phyloP scores from a whole-genome alignment of 2,113 vertebrate genomes.

The Petrocephalus microphthalmus region DNA sequence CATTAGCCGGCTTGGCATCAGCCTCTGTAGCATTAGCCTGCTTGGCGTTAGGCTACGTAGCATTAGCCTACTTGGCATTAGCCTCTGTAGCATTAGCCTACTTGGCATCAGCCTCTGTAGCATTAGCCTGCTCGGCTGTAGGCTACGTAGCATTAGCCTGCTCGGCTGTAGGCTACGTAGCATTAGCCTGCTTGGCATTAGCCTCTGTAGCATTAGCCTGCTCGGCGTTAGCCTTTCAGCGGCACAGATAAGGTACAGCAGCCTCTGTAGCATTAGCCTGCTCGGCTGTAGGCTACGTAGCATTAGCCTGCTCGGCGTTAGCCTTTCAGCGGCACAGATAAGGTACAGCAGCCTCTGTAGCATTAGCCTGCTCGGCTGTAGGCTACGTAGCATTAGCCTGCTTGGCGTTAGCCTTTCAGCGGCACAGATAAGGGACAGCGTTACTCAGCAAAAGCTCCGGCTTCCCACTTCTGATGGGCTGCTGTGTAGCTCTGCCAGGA shows the following conservation, averaged over 20 bases:
- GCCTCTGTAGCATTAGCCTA: background rate
- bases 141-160: too few relatives aligned
- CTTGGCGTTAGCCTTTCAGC: background rate
- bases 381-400: background rate
- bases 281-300: too few relatives aligned
- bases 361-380: background rate
- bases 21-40: too few relatives aligned
- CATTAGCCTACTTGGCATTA: background rate
- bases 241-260: background rate
- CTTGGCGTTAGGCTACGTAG: too few relatives aligned
- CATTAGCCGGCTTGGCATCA: background rate
- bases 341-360: background rate
- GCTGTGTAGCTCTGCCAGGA: background rate
- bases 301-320: background rate
- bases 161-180: too few relatives aligned
- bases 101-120: too few relatives aligned
- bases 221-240: background rate
- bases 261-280: too few relatives aligned
- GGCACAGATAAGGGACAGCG: background rate
- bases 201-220: too few relatives aligned
- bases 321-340: background rate
- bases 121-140: background rate
- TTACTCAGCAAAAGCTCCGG: background rate
- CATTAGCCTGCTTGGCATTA: background rate
- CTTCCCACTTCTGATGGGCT: background rate